These are phyloP conservation scores for Bedellia somnulentella DNA, from an alignment of 2,888 invertebrate species.

Conservation along the genomic window DNA sequence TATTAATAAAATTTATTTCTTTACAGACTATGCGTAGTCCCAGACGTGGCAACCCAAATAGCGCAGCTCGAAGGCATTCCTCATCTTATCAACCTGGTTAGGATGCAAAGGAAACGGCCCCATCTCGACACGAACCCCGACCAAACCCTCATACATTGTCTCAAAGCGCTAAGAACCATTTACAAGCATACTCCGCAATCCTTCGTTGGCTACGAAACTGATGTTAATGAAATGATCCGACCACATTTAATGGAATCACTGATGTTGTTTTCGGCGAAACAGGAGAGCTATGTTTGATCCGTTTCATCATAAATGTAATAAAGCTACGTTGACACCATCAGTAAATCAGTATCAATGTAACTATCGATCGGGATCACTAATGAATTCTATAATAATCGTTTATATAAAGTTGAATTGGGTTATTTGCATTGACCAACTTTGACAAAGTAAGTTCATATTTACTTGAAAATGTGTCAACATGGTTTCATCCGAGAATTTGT, in stretches of 20 bases:
- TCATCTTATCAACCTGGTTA: conserved; percentile 69
- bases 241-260: conserved; percentile 79
- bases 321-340: no score
- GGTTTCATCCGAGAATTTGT: no score
- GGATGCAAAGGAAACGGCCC: conserved; percentile 44
- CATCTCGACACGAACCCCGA: conserved; percentile 35
- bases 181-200: conserved; percentile 45
- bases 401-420: no score
- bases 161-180: conserved; percentile 45
- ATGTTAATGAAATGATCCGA: conserved; percentile 73
- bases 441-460: no score
- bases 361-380: no score
- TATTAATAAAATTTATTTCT: no score
- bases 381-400: no score
- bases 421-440: no score
- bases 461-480: no score
- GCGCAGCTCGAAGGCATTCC: conserved; percentile 69
- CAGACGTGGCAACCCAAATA: conserved; percentile 68
- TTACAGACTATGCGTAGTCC: conserved; percentile 66
- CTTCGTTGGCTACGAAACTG: conserved; percentile 42
- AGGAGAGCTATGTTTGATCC: conserved; percentile 75
- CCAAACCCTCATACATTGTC: conserved; percentile 46
- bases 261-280: conserved; percentile 75
- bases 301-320: no score
- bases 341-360: no score